Evolutionary conservation across 2,113 vertebrate genomes (phyloP), one percentile per base, ranked within the genome.

Genomic region (Silurus meridionalis): DNA sequence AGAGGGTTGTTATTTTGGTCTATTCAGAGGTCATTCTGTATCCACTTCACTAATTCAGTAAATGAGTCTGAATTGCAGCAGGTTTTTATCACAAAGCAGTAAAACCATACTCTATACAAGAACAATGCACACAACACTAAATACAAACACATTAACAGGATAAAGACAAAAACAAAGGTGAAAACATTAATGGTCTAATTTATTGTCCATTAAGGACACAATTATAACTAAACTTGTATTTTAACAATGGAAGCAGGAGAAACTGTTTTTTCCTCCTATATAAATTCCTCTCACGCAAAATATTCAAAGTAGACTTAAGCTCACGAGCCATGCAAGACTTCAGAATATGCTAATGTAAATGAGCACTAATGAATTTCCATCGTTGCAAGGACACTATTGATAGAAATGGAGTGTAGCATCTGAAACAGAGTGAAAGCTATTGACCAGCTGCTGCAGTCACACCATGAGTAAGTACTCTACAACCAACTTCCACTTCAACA

Each of bases 21-120:
- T 84, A 72, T 87, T 87, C 85, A 84, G 87, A 87, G 87, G 89
- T 89, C 89, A 86, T 85, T 23, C 60, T 53, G 53, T 9, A 69
- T 85, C 78, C 84, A 75, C 63, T 86, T 83, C 75, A 84, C 80
- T 90, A 88, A 90, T 85, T 83, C n/a, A n/a, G 71, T 83, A 90
- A 88, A 91, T 87, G 85, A 84, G 37, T 52, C 69, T 89, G 72
- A 91, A 89, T 89, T 86, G 87, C 48, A 50, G 6, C 25, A 82
- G 50, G 10, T 85, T 88, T 84, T 80, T 53, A 87, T 55, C 60
- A 83, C 25, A 61, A 60, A 81, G 75, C 75, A 75, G 55, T 66
- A 74, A 69, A 85, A 69, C 60, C 46, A 85, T 69, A 74, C 28
- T 55, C 19, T 80, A 77, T 80, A 19, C 72, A 46, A 67, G 57